phyloP scores from a whole-genome alignment of 2,797 vertebrate genomes.

The Cheirogaleus major region DNA sequence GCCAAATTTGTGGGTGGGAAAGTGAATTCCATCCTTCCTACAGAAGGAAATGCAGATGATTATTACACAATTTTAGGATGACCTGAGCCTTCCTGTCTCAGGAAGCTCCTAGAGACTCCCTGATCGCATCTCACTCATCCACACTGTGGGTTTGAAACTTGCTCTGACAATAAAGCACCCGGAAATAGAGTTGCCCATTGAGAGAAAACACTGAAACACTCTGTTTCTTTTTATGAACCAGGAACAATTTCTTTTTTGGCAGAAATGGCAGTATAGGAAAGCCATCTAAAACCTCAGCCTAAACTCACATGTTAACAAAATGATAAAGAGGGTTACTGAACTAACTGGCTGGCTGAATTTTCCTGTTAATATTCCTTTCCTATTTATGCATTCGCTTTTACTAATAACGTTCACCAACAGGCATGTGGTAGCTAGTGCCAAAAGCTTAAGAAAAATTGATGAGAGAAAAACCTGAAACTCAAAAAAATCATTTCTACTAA shows the following conservation, averaged over 20 bases:
- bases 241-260: neutral
- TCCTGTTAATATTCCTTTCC: neutral
- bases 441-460: neutral
- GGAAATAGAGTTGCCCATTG: neutral
- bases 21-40: slow-evolving; percentile 61
- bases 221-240: neutral
- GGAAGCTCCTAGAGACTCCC: slow-evolving; percentile 39
- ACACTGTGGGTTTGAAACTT: neutral
- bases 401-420: neutral
- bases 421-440: neutral
- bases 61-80: neutral
- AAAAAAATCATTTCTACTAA: neutral
- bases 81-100: slow-evolving; percentile 31
- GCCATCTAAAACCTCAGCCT: neutral
- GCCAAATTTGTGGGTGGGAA: slow-evolving; percentile 52
- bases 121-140: neutral
- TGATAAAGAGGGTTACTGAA: neutral
- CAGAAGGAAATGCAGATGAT: slow-evolving; percentile 46
- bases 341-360: neutral
- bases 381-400: neutral
- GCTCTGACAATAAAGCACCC: neutral
- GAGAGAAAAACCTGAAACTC: slow-evolving; percentile 2
- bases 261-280: neutral
- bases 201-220: neutral
- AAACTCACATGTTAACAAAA: neutral